A percentile compares a stretch with the other conserved stretches of the same genome.
Conservation (phyloP, 2,113 vertebrate species). For the Passerina amoena region DNA sequence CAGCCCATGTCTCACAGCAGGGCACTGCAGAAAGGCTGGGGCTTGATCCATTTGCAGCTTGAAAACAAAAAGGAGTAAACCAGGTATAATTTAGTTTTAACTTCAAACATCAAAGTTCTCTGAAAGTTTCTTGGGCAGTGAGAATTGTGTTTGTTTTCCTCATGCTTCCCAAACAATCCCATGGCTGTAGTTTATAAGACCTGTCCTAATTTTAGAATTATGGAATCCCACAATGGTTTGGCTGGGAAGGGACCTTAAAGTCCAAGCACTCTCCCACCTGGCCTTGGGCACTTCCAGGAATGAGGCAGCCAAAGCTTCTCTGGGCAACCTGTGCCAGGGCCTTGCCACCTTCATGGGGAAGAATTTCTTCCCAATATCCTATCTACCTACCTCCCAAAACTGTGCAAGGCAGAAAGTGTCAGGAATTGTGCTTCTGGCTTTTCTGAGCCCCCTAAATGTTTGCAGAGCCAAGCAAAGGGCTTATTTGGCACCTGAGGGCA, state of each 20-base stretch:
- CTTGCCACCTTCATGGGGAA: not conserved
- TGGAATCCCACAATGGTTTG: not conserved
- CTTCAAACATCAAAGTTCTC: not conserved
- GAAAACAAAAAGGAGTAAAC: not conserved
- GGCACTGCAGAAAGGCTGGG: not conserved
- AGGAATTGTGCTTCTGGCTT: not conserved
- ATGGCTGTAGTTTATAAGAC: not conserved
- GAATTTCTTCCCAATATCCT: not conserved
- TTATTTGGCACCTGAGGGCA: not conserved
- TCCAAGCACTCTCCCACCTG: accelerated
- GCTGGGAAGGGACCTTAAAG: not conserved
- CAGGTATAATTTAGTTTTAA: not conserved
- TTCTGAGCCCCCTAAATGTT: not conserved
- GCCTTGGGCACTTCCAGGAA: not conserved
- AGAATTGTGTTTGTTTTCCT: not conserved
- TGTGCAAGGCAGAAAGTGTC: not conserved
- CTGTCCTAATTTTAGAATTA: not conserved
- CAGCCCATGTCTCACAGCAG: not conserved
- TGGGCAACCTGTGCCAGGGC: not conserved
- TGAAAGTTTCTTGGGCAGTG: not conserved
- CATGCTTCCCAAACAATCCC: not conserved
- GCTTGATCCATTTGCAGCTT: not conserved
- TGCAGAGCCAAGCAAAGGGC: not conserved
- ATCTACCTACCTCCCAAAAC: not conserved
- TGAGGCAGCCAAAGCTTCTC: not conserved